phyloP scores from a whole-genome alignment of 1,140 invertebrate genomes.

The Drosophila sp. region DNA sequence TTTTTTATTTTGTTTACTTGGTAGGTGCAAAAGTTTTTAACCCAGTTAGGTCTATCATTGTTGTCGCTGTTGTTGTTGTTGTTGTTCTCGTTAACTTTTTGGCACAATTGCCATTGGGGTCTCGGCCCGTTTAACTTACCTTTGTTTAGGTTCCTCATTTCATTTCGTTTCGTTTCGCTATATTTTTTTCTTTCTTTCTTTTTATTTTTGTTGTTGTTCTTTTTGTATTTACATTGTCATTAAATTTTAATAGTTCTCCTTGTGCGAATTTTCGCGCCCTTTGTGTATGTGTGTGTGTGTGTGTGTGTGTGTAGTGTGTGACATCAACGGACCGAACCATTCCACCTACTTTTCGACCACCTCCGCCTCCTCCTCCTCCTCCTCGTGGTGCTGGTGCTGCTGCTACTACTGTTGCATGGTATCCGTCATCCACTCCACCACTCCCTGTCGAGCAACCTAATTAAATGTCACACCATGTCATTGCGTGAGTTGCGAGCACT shows the following conservation, averaged over 20 bases:
- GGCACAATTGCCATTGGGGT: constrained; percentile 63
- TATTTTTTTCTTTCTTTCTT: constrained; percentile 20
- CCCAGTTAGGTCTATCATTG: constrained; percentile 55
- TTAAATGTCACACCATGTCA: constrained; percentile 64
- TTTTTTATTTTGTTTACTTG: constrained; percentile 33
- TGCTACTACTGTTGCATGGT: not conserved
- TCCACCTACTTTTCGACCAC: constrained; percentile 14
- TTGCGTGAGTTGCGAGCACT: constrained; percentile 40
- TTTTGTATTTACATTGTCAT: constrained; percentile 70
- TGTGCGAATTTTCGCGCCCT: constrained; percentile 47
- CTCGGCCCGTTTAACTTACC: constrained; percentile 45
- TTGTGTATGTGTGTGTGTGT: constrained; percentile 19
- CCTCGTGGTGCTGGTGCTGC: too few relatives aligned
- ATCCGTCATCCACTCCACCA: constrained; percentile 2
- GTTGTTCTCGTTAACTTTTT: constrained; percentile 53
- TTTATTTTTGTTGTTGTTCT: constrained; percentile 43
- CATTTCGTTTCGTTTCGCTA: constrained; percentile 5
- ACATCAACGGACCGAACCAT: constrained; percentile 12
- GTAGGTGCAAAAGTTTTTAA: constrained; percentile 65
- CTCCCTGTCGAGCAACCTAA: constrained; percentile 42
- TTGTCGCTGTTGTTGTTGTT: constrained; percentile 20
- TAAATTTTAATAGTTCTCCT: constrained; percentile 72
- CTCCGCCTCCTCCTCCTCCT: constrained; percentile 6
- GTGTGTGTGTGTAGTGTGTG: constrained; percentile 16
- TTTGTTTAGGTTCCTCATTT: constrained; percentile 55